Conservation (phyloP, 2,888 invertebrate species). For the Helobdella robusta region DNA sequence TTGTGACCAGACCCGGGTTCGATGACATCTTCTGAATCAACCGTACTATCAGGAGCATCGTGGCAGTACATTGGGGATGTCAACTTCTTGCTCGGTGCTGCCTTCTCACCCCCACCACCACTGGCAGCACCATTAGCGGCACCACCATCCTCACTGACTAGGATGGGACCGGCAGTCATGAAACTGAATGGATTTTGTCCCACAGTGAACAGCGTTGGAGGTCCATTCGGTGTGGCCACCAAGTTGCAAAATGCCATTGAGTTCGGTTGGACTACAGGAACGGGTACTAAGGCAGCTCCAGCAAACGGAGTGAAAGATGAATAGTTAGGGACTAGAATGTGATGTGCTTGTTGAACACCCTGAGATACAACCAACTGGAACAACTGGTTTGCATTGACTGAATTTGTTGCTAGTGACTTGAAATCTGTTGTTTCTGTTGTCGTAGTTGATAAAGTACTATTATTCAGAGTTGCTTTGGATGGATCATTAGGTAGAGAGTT, state of each 20-base stretch:
- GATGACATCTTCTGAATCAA: constrained; percentile 26
- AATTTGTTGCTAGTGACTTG: background rate
- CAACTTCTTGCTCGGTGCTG: background rate
- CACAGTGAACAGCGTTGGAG: constrained; percentile 26
- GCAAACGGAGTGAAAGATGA: constrained; percentile 22
- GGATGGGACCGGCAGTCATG: constrained; percentile 4
- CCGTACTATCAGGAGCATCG: constrained; percentile 27
- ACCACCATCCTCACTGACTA: background rate
- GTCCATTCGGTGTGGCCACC: constrained; percentile 12
- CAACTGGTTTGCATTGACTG: background rate
- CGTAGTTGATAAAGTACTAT: background rate
- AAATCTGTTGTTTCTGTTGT: background rate
- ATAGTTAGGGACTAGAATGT: constrained; percentile 27
- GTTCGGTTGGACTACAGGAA: constrained; percentile 19
- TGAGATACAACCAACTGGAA: constrained; percentile 22
- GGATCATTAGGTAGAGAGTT: background rate
- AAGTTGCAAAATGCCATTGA: constrained; percentile 24
- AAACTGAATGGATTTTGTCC: constrained; percentile 24
- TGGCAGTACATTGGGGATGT: constrained; percentile 8
- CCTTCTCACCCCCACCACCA: constrained; percentile 3
- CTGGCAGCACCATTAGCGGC: constrained; percentile 10
- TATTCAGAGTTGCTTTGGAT: background rate
- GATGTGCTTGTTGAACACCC: background rate
- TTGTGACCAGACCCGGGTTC: constrained; percentile 3
- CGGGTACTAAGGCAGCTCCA: constrained; percentile 13